Base-by-base conservation (phyloP, 2,888 invertebrate species). In the Meghimatium bilineatum region DNA sequence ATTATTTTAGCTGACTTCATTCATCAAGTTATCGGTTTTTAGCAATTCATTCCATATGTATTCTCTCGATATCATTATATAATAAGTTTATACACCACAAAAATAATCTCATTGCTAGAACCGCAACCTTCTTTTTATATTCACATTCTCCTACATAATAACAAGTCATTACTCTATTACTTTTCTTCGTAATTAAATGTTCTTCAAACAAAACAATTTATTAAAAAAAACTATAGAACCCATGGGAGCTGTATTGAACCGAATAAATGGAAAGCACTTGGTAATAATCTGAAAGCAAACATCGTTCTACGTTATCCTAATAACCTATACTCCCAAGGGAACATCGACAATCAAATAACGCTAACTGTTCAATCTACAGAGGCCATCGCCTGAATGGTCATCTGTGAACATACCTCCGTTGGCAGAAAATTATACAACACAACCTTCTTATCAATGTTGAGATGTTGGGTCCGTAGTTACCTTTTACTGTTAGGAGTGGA, bases 401-500 rank as follows among this genome's bases (percentile, higher is more conserved):
- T 26, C 52, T 44, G n/a, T 74, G 74, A 74, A 32, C 29, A 20
- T 20, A 10, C 20, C 44, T 44, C 67, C 26, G n/a, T 44, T 29
- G 72, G 49, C 72, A 72, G 72, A 49, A 74, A 52, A 74, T 52
- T 52, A 52, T 23, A 74, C n/a, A 52, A 74, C 52, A 74, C 14
- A 10, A 20, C 74, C 1, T 49, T 52, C 74, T 52, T 74, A 74
- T 74, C 3, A 49, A 52, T 26, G 32, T 52, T 52, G 17, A 1
- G 72, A 74, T 17, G 44, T n/a, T 49, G 49, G 29, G n/a, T 74
- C 3, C n/a, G 44, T 74, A n/a, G 26, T 36, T 49, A 49, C 12
- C 66, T 44, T 72, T 74, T 74, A 12, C 72, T 74, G 32, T 2
- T 6, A 49, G 29, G 32, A 74, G 1, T 2, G 2, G 12, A 1